Conservation (phyloP, 2,113 vertebrate species). For the Melospiza georgiana region DNA sequence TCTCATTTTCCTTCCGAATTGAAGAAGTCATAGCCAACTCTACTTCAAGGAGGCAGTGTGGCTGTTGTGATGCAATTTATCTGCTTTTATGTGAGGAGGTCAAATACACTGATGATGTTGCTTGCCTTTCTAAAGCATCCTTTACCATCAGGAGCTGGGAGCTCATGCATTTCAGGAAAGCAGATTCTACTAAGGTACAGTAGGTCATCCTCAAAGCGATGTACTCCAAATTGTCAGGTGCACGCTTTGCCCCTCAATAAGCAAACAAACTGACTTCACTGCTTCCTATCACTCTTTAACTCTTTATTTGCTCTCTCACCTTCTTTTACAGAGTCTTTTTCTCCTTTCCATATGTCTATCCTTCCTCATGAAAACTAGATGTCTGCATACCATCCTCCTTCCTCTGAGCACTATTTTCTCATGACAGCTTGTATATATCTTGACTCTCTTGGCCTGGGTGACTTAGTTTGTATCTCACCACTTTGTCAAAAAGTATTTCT, state of each 20-base stretch:
- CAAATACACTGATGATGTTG: background rate
- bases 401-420: background rate
- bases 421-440: background rate
- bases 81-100: background rate
- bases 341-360: background rate
- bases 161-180: background rate
- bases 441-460: background rate
- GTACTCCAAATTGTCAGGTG: background rate
- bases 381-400: background rate
- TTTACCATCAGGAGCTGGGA: background rate
- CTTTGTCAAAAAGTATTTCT: background rate
- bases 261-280: background rate
- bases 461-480: background rate
- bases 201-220: background rate
- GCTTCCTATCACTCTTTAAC: background rate
- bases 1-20: background rate
- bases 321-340: background rate
- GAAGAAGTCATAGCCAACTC: background rate
- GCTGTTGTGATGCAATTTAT: background rate
- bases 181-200: background rate
- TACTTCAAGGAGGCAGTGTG: background rate
- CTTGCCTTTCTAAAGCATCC: background rate
- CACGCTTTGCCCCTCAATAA: background rate
- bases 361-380: background rate
- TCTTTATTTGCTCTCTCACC: background rate